Base-by-base conservation (phyloP, 2,888 invertebrate genomes). In the Cosmia pyralina region DNA sequence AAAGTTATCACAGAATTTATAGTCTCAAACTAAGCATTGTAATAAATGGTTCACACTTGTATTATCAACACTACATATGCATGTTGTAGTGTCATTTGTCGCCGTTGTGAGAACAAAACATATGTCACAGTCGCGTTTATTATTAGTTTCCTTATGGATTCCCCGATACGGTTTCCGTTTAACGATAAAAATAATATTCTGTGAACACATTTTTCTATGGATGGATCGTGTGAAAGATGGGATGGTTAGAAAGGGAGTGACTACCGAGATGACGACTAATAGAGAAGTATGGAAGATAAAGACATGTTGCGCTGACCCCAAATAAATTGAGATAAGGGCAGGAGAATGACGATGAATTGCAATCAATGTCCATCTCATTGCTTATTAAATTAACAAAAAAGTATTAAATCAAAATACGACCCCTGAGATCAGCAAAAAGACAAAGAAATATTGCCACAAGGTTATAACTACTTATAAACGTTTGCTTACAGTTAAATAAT, bases 141-240 rank as follows among this genome's bases (percentile, higher is more conserved):
- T 74, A 53, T 60, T 64, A 73, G 53, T 74, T 79, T 77, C 68
- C 72, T 52, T 41, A 53, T 60, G 50, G 52, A 22, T 34, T 58
- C n/a, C 11, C 44, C 4, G 8, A 41, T 2, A 41, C 11, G 19
- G 46, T 76, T 68, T 11, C 8, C 3, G 38, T 28, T 48, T 58
- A 17, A 38, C 15, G 17, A 58, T 22, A 71, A 38, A 46, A 28
- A 28, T 28, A 28, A 28, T 28, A 71, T 28, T 58, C 22, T 22
- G 28, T n/a, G 10, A 22, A 50, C 13, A 15, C 5, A 13, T 1
- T 28, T 34, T 50, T n/a, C n/a, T 63, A 63, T 15, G 5, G 52
- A 11, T n/a, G 52, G n/a, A 5, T 2, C 4, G 11, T 52, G 52
- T 52, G n/a, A 52, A n/a, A n/a, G 52, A 11, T 52, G 52, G n/a